Evolutionary conservation across 1,140 invertebrate species (phyloP).

Genomic region (Nymphalis io): DNA sequence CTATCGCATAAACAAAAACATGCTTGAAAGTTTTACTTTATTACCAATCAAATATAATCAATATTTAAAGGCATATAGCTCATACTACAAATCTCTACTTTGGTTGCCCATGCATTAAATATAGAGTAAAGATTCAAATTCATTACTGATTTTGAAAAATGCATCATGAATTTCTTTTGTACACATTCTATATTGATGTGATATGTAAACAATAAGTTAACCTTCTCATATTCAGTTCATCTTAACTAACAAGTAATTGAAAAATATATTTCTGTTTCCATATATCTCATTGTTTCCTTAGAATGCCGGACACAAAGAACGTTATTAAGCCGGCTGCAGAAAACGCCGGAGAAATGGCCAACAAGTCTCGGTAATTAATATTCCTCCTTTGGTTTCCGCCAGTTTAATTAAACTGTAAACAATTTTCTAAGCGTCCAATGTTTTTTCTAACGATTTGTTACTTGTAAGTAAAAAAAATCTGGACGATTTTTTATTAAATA

Average conservation of each 20-base stretch:
- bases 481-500: too few relatives aligned
- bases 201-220: not conserved
- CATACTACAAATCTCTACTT: too few relatives aligned
- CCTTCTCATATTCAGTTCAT: slow-evolving; percentile 2
- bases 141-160: too few relatives aligned
- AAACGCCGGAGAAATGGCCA: not conserved
- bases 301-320: not conserved
- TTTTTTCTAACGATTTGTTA: not conserved
- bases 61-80: too few relatives aligned
- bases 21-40: too few relatives aligned
- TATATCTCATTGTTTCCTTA: slow-evolving; percentile 1
- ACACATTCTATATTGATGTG: too few relatives aligned
- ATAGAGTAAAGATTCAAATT: too few relatives aligned
- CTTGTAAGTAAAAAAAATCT: not conserved
- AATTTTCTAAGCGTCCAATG: not conserved
- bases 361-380: not conserved
- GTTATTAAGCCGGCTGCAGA: slow-evolving; percentile 5
- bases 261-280: slow-evolving; percentile 1
- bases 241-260: not conserved
- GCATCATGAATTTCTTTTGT: too few relatives aligned
- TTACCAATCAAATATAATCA: too few relatives aligned
- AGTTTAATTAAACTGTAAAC: not conserved
- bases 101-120: too few relatives aligned
- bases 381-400: not conserved
- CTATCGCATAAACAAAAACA: too few relatives aligned